Percentiles rank a stretch among this genome's conserved stretches.
Conservation (phyloP, 2,797 vertebrate species). For the Mionectes olivaceus region DNA sequence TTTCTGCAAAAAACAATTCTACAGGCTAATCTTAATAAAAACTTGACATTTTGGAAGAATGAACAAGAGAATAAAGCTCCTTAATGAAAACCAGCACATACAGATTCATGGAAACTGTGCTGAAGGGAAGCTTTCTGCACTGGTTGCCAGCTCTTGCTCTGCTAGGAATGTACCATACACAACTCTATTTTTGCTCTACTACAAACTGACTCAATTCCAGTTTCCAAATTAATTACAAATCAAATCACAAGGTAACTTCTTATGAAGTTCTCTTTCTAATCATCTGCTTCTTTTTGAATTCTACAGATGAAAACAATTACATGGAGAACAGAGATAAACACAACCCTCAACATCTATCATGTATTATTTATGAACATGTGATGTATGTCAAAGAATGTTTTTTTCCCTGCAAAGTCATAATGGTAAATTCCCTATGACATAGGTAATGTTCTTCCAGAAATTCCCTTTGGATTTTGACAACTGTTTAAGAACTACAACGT, state of each 20-base stretch:
- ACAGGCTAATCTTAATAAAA: constrained; percentile 41
- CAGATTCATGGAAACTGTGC: constrained; percentile 57
- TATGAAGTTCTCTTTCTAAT: neutral
- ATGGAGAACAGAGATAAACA: neutral
- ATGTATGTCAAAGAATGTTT: neutral
- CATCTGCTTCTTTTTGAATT: neutral
- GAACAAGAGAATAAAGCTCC: constrained; percentile 51
- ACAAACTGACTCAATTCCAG: neutral
- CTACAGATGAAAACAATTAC: neutral
- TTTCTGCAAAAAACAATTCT: constrained; percentile 12
- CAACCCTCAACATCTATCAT: neutral
- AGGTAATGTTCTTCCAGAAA: neutral
- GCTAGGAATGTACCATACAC: constrained; percentile 44
- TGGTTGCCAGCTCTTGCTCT: neutral
- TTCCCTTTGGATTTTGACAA: neutral
- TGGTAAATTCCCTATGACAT: neutral
- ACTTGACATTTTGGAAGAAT: constrained; percentile 33
- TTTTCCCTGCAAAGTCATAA: neutral
- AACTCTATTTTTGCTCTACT: neutral
- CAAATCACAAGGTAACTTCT: neutral
- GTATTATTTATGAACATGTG: neutral
- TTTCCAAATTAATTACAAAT: neutral
- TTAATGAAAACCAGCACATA: constrained; percentile 70
- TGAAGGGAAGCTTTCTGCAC: constrained; percentile 46
- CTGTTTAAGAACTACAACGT: accelerated